Base-by-base conservation (phyloP, 1,140 invertebrate species). In the Tetramorium parvispinum region DNA sequence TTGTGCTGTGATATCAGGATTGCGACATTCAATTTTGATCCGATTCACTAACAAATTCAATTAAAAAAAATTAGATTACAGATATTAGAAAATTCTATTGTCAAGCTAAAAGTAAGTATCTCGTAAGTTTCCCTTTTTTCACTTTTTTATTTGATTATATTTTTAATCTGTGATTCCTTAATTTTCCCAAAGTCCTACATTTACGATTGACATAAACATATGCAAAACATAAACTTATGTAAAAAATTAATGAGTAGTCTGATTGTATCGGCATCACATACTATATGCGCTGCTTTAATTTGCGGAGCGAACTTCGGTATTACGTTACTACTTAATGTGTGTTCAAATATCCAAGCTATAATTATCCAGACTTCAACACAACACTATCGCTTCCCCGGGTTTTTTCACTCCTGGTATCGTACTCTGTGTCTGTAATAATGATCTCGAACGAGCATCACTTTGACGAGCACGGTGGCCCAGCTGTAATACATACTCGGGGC, bases 381-480 rank as follows among this genome's bases (percentile, higher is more conserved):
- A 53, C 49, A 53, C n/a, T 68, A 81, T 81, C 46, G 21, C 16
- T 53, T 68, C 13, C 46, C 13, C 7, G 61, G 13, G 13, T 79
- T 81, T 70, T 81, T 81, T 49, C 77, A 40, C 16, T 70, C 18
- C 40, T 24, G 59, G 4, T 10, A 43, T 51, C 18, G 32, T 68
- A 81, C 51, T 68, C 55, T 81, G 32, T 65, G 57, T n/a, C 57
- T 43, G 76, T 81, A 81, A 81, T 81, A 81, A 81, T 81, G 77
- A 81, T 70, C 65, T 49, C 16, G 1, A 55, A 70, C 49, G 77
- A 55, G 11, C 32, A 37, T 37, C 37, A 63, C 77, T 81, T 81
- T 81, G 77, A 81, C 63, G 32, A 81, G n/a, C 65, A 70, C 77
- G 63, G 46, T 81, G 63, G 46, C 70, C 77, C 70, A 70, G 70